Conservation (phyloP, 2,888 invertebrate genomes). For the Lucinisca nassula region DNA sequence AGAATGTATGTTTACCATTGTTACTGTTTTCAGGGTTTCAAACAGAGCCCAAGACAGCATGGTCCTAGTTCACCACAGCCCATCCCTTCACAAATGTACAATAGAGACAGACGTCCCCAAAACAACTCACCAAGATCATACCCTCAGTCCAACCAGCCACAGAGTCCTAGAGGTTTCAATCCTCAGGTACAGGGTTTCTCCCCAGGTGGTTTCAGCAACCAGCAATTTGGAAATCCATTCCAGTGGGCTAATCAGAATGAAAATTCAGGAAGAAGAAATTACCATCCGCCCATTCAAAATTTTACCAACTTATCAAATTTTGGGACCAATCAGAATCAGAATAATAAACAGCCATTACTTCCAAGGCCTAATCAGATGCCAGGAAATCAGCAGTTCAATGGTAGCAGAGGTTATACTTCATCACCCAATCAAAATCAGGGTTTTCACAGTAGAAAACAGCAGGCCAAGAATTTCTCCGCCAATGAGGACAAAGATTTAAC, state of each 20-base stretch:
- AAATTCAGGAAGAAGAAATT: constrained; percentile 19
- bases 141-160: constrained; percentile 1
- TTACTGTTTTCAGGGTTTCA: not conserved
- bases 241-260: constrained; percentile 49
- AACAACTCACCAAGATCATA: constrained; percentile 22
- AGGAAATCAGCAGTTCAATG: constrained; percentile 27
- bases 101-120: constrained; percentile 28
- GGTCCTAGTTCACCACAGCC: constrained; percentile 15
- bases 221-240: constrained; percentile 23
- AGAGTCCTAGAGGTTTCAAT: not conserved
- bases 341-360: not conserved
- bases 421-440: constrained; percentile 27
- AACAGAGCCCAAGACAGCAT: not conserved
- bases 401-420: constrained; percentile 30
- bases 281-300: not conserved
- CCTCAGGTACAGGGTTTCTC: not conserved
- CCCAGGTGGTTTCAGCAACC: not conserved
- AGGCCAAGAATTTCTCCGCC: not conserved
- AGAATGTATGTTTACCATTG: too few relatives aligned
- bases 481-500: constrained; percentile 37
- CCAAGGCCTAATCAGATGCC: not conserved
- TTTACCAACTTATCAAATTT: not conserved
- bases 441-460: constrained; percentile 13
- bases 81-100: constrained; percentile 9
- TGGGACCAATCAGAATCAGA: constrained; percentile 13